Percentiles rank a stretch among this genome's conserved stretches.
These are phyloP conservation scores for Diploptera punctata DNA, from an alignment of 2,888 invertebrate species.

Conservation along the genomic window DNA sequence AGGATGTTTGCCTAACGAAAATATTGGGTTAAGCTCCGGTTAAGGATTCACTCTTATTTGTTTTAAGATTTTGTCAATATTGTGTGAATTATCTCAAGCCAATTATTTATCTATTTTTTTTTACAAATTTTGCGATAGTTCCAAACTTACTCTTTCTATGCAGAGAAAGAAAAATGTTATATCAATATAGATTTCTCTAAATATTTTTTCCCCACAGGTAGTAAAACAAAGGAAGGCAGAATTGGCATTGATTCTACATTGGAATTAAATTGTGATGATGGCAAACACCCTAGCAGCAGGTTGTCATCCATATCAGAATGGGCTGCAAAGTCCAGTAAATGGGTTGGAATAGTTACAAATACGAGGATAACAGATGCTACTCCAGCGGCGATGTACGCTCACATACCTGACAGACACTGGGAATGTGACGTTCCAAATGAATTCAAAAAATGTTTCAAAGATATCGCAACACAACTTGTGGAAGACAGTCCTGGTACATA, in stretches of 20 bases:
- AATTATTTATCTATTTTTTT: no score
- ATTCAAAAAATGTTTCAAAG: conserved; percentile 47
- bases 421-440: background rate
- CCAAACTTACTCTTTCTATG: no score
- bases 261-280: background rate
- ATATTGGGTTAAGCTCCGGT: no score
- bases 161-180: no score
- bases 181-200: no score
- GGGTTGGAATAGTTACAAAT: background rate
- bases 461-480: conserved; percentile 66
- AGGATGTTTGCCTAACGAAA: no score
- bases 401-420: background rate
- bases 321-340: background rate
- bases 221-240: background rate
- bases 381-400: background rate
- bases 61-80: no score
- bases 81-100: no score
- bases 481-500: background rate
- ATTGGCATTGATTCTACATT: background rate
- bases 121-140: no score
- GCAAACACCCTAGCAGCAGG: background rate
- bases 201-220: background rate
- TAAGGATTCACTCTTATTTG: no score
- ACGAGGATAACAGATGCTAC: background rate
- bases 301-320: background rate